Evolutionary conservation across 2,113 vertebrate species (phyloP), one percentile per base, ranked within the genome.

Genomic region (Piprites chloris): DNA sequence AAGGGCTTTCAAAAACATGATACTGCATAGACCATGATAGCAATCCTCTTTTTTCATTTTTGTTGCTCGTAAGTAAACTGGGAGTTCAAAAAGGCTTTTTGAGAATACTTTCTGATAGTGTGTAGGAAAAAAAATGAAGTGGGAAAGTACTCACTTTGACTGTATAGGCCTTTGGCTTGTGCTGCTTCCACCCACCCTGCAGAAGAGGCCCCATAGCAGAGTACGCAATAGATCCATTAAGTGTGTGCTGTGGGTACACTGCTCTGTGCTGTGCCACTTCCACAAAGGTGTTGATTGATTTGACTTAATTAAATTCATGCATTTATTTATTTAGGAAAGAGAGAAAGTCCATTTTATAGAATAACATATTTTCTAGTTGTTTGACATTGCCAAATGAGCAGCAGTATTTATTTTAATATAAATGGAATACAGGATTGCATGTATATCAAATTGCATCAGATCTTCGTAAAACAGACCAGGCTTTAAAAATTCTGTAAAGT

Each of bases 181-280:
- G 19, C n/a, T 65, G n/a, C 30, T 76, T 63, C 49, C 42, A 32
- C 21, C 14, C 0, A 3, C 11, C 10, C 6, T 0, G 0, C 5
- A 1, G 28, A 42, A 66, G 52, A 71, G 46, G 23, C 20, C 27
- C 15, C 8, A 6, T 32, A 17, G 20, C 53, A 50, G 35, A 78
- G 37, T 11, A 39, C 33, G 42, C 1, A 2, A 46, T 26, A 24
- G 12, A 12, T 35, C 24, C 6, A 13, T 55, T 59, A 21, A 62
- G 37, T 15, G 24, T 14, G 11, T 67, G 30, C 14, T 73, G 35
- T 50, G 19, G 20, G 33, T 23, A 72, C 18, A 11, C 28, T 42
- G 23, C 23, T 39, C 18, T 62, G 24, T 21, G 12, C 28, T 27
- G 53, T 37, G 37, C 10, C 10, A 15, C 15, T 50, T 82, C 21